Evolutionary conservation across 1,140 invertebrate species (phyloP).

Genomic region (Holotrichia oblita): DNA sequence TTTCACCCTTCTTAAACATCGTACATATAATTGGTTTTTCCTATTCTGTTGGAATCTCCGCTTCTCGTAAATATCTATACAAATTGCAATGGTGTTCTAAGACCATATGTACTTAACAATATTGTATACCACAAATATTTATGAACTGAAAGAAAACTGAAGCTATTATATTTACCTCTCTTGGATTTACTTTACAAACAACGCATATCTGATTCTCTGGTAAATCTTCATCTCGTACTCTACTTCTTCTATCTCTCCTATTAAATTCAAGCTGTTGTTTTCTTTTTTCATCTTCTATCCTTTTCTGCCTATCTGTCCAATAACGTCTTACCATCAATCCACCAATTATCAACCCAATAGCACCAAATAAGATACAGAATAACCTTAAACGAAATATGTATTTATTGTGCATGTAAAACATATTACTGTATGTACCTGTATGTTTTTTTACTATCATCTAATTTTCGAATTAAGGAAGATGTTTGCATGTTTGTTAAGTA

Average conservation of each 20-base stretch:
- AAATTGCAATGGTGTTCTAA: too few relatives aligned
- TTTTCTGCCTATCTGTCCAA: constrained; percentile 66
- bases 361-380: constrained; percentile 72
- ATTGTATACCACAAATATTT: too few relatives aligned
- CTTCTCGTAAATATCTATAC: too few relatives aligned
- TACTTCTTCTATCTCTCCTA: constrained; percentile 70
- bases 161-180: constrained; percentile 70
- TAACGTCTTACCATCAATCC: constrained; percentile 72
- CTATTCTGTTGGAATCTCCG: too few relatives aligned
- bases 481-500: constrained; percentile 72
- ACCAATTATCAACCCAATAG: constrained; percentile 72
- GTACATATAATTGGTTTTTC: too few relatives aligned
- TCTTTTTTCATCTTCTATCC: constrained; percentile 66
- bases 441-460: constrained; percentile 72
- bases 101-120: too few relatives aligned
- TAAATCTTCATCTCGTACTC: constrained; percentile 70
- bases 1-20: too few relatives aligned
- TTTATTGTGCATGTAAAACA: constrained; percentile 11
- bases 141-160: too few relatives aligned
- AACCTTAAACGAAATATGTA: constrained; percentile 63
- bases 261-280: constrained; percentile 69
- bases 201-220: constrained; percentile 76
- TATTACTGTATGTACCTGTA: constrained; percentile 61
- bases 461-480: constrained; percentile 64
- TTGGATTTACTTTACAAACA: constrained; percentile 79